A percentile compares a stretch with the other conserved stretches of the same genome.
phyloP scores from a whole-genome alignment of 2,888 invertebrate species.

The Pseudococcus longispinus region DNA sequence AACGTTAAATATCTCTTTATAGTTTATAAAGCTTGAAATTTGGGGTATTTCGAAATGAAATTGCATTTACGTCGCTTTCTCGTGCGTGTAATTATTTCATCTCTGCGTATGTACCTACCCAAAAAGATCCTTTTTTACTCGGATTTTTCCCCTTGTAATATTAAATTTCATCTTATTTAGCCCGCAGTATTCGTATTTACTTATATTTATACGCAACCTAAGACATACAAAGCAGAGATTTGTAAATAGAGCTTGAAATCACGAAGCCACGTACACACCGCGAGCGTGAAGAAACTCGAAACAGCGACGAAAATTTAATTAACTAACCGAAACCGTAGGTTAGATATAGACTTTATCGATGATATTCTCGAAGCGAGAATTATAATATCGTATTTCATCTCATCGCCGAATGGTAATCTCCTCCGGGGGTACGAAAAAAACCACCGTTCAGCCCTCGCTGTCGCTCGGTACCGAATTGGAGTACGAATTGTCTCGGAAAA shows the following conservation, averaged over 20 bases:
- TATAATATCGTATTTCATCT: neutral
- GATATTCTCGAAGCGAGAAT: neutral
- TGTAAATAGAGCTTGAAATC: slow-evolving; percentile 1
- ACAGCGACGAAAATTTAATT: slow-evolving; percentile 17
- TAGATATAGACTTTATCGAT: neutral
- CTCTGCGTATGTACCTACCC: neutral
- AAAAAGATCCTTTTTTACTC: neutral
- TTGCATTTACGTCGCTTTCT: neutral
- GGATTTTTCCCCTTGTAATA: neutral
- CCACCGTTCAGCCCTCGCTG: neutral
- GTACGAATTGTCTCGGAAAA: neutral
- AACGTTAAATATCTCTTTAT: neutral
- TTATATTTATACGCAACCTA: neutral
- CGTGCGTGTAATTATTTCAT: neutral
- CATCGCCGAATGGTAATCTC: neutral
- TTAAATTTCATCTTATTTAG: neutral
- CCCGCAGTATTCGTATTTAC: neutral
- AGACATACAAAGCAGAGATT: neutral
- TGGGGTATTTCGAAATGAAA: neutral
- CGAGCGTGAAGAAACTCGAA: neutral
- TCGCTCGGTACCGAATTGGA: neutral
- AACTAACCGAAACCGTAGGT: neutral
- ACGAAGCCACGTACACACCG: neutral
- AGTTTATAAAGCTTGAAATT: neutral
- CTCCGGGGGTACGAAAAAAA: neutral